Evolutionary conservation across 2,797 vertebrate genomes (phyloP).

Genomic region (Neostethus bicornis): DNA sequence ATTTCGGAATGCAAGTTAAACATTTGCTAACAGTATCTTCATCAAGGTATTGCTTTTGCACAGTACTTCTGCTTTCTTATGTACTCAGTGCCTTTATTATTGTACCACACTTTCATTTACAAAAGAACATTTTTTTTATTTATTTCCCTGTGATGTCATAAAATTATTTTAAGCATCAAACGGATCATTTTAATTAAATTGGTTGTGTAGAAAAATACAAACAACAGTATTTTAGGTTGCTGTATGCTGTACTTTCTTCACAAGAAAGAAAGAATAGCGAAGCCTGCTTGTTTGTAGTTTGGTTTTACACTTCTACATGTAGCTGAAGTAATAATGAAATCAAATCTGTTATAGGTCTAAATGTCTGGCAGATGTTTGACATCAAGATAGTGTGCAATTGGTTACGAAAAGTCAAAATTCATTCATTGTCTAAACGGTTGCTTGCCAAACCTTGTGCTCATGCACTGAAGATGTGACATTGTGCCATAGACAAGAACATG

Average conservation of each 20-base stretch:
- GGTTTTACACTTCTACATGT: slow-evolving; percentile 19
- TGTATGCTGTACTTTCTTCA: slow-evolving; percentile 44
- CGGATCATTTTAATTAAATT: slow-evolving; percentile 18
- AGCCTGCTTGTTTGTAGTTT: slow-evolving; percentile 21
- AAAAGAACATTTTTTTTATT: slow-evolving; percentile 9
- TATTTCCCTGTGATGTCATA: too few relatives aligned
- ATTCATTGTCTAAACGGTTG: slow-evolving; percentile 19
- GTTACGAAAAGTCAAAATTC: slow-evolving; percentile 16
- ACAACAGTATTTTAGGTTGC: slow-evolving; percentile 32
- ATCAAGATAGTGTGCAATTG: slow-evolving; percentile 28
- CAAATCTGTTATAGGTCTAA: slow-evolving; percentile 16
- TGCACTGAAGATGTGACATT: slow-evolving; percentile 38
- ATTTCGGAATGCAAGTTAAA: slow-evolving; percentile 30
- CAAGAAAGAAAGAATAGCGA: slow-evolving; percentile 14
- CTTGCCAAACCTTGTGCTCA: slow-evolving; percentile 45
- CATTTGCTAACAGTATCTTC: slow-evolving; percentile 28
- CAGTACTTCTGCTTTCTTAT: slow-evolving; percentile 25
- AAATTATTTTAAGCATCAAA: slow-evolving; percentile 12
- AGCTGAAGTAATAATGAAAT: slow-evolving; percentile 23
- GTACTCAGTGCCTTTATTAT: slow-evolving; percentile 16
- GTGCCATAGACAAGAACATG: slow-evolving; percentile 47
- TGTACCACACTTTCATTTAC: slow-evolving; percentile 13
- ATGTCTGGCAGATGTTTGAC: slow-evolving; percentile 25
- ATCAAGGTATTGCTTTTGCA: slow-evolving; percentile 65
- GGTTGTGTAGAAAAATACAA: slow-evolving; percentile 9